These are phyloP conservation scores for Hirtodrosophila duncani DNA, from an alignment of 2,888 invertebrate species.

Conservation along the genomic window DNA sequence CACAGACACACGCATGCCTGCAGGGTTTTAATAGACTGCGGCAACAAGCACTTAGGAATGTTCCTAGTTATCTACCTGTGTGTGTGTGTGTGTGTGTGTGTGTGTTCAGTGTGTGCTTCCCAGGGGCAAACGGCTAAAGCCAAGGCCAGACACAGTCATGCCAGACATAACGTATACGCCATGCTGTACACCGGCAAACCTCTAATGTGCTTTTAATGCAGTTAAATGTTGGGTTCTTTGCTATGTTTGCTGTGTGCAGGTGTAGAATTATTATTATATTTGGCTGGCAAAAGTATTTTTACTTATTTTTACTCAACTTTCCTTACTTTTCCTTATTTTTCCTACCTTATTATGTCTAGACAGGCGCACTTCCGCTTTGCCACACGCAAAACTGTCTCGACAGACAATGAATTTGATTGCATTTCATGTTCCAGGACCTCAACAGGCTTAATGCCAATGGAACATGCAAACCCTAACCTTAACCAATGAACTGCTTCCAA, in stretches of 20 bases:
- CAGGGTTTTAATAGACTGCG: constrained; percentile 36
- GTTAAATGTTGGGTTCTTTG: constrained; percentile 30
- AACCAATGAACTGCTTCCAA: no score
- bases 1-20: constrained; percentile 10
- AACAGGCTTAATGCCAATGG: constrained; percentile 18
- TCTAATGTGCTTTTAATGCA: constrained; percentile 47
- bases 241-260: constrained; percentile 40
- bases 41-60: constrained; percentile 29
- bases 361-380: constrained; percentile 60
- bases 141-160: neutral
- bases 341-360: constrained; percentile 55
- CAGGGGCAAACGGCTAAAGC: neutral
- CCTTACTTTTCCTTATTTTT: constrained; percentile 9
- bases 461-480: constrained; percentile 22
- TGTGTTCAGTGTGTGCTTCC: constrained; percentile 4
- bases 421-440: constrained; percentile 17
- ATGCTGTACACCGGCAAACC: constrained; percentile 1
- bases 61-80: constrained; percentile 19
- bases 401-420: constrained; percentile 32
- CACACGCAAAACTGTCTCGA: constrained; percentile 1
- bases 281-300: constrained; percentile 3
- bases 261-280: constrained; percentile 23
- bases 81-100: neutral
- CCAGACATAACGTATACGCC: constrained; percentile 35
- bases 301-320: constrained; percentile 18